phyloP scores from a whole-genome alignment of 2,113 vertebrate genomes.

The Herpetotheres cachinnans region DNA sequence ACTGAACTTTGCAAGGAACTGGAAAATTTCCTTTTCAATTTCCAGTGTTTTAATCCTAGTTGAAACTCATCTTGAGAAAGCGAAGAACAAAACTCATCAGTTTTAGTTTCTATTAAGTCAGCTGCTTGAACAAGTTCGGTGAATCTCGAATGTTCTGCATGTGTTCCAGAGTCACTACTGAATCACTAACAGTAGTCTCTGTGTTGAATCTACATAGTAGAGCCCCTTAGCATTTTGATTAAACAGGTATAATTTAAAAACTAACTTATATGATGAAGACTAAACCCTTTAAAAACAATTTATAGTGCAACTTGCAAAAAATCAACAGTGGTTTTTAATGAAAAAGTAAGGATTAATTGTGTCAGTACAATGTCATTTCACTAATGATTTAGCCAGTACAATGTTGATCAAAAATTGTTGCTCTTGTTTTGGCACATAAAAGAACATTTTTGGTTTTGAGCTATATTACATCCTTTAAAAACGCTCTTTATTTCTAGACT shows the following conservation, averaged over 20 bases:
- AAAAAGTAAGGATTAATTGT: conserved; percentile 16
- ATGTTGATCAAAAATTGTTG: conserved; percentile 17
- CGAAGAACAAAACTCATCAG: conserved; percentile 9
- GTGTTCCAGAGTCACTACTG: conserved; percentile 21
- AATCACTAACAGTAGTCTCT: conserved; percentile 49
- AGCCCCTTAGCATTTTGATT: conserved; percentile 16
- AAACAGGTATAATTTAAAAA: conserved; percentile 11
- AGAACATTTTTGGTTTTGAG: not conserved
- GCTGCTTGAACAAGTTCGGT: conserved; percentile 36
- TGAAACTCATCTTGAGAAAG: conserved; percentile 15
- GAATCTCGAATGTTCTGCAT: conserved; percentile 20
- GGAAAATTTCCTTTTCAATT: not conserved
- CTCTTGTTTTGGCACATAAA: not conserved
- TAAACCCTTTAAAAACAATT: conserved; percentile 20
- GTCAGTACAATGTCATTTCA: not conserved
- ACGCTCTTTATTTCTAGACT: not conserved
- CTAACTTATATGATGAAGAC: conserved; percentile 11
- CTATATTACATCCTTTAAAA: not conserved
- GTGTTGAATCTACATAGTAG: conserved; percentile 11
- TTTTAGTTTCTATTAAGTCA: conserved; percentile 52
- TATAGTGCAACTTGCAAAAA: not conserved
- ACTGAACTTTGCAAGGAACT: conserved; percentile 2
- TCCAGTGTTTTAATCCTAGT: not conserved
- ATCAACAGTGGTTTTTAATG: not conserved
- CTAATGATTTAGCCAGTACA: conserved; percentile 8